phyloP scores from a whole-genome alignment of 2,888 invertebrate species.

The Trissolcus japonicus region DNA sequence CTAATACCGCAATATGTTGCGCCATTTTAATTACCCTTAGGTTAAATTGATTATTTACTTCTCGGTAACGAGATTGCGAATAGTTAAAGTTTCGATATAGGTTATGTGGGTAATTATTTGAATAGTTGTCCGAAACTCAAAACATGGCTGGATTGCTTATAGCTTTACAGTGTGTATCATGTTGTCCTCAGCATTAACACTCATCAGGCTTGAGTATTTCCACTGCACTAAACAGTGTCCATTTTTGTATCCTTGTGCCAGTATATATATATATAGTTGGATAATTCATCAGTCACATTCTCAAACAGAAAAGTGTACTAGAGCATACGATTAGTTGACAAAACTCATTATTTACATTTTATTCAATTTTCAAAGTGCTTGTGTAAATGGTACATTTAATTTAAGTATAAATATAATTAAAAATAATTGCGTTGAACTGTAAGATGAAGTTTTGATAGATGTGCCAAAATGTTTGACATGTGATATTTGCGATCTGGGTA shows the following conservation, averaged over 20 bases:
- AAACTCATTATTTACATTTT: no score
- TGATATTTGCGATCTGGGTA: background rate
- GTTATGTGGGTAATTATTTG: conserved; percentile 47
- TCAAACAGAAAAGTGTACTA: background rate
- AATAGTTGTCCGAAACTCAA: conserved; percentile 50
- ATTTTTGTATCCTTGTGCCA: background rate
- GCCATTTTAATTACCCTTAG: conserved; percentile 20
- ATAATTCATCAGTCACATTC: background rate
- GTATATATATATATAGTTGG: no score
- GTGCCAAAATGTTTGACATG: background rate
- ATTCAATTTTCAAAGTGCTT: background rate
- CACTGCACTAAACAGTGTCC: background rate
- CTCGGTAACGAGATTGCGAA: conserved; percentile 34
- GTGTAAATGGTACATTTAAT: background rate
- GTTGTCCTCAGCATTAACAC: conserved; percentile 22
- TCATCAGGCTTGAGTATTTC: background rate
- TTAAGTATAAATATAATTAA: background rate
- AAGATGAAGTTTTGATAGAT: conserved; percentile 25
- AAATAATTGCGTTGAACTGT: conserved; percentile 6
- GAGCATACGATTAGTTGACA: no score
- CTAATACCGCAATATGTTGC: conserved; percentile 5
- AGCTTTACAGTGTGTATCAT: conserved; percentile 40
- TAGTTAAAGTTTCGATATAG: conserved; percentile 50
- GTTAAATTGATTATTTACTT: conserved; percentile 45
- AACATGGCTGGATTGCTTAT: conserved; percentile 17